A percentile compares a stretch with the other conserved stretches of the same genome.
Evolutionary conservation across 2,888 invertebrate species (phyloP).

Genomic region (Parochlus steinenii): DNA sequence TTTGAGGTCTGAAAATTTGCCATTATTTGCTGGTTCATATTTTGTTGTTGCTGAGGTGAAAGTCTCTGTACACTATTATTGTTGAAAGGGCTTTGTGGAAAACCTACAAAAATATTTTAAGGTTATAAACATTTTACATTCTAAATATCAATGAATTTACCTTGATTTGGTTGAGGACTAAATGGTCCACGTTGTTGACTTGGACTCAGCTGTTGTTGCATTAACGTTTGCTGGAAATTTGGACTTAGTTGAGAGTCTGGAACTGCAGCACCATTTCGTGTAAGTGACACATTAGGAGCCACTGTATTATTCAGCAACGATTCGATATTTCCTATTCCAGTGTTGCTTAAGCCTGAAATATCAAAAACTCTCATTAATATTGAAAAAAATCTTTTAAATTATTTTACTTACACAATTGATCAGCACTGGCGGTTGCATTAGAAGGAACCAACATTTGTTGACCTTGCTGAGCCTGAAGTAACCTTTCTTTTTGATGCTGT

Average conservation of each 20-base stretch:
- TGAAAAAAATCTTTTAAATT: conserved; percentile 5
- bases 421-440: conserved; percentile 44
- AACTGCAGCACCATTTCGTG: conserved; percentile 43
- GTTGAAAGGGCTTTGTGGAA: conserved; percentile 11
- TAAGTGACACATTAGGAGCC: conserved; percentile 78
- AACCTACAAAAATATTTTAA: conserved; percentile 8
- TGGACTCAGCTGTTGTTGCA: conserved; percentile 30
- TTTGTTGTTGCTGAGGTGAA: conserved; percentile 28
- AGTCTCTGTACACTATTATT: conserved; percentile 25
- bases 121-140: neutral
- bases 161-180: conserved; percentile 26
- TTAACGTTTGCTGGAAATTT: conserved; percentile 33
- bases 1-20: conserved; percentile 17
- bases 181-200: conserved; percentile 29
- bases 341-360: conserved; percentile 23
- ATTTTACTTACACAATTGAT: conserved; percentile 22
- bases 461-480: conserved; percentile 62
- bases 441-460: conserved; percentile 69
- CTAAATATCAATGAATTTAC: conserved; percentile 16
- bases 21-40: conserved; percentile 15
- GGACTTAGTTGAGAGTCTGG: conserved; percentile 47
- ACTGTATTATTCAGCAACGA: conserved; percentile 63
- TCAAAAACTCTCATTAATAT: neutral
- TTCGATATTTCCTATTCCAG: conserved; percentile 47
- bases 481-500: conserved; percentile 44